These are phyloP conservation scores for Tuberolachnus salignus DNA, from an alignment of 2,888 invertebrate species.

Conservation along the genomic window DNA sequence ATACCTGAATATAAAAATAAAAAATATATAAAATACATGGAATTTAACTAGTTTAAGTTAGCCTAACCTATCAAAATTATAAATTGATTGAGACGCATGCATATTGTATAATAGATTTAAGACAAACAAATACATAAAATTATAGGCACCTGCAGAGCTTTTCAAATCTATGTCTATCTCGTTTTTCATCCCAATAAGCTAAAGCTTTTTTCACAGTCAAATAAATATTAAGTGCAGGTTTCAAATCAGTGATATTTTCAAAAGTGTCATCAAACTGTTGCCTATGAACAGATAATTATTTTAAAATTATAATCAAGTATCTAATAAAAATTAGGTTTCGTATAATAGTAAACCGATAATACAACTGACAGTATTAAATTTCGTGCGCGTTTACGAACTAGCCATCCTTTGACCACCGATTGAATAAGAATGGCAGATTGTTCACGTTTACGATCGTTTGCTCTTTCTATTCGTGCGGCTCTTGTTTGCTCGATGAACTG, in stretches of 20 bases:
- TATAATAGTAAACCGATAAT: neutral
- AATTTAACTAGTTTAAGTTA: neutral
- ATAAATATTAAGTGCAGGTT: conserved; percentile 76
- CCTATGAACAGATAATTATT: conserved; percentile 64
- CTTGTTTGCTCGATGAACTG: conserved; percentile 86
- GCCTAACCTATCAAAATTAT: too few relatives aligned
- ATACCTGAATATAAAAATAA: conserved; percentile 69
- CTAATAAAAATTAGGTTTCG: neutral
- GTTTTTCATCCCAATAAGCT: conserved; percentile 68
- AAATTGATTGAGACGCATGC: too few relatives aligned
- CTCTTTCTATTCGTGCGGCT: conserved; percentile 87
- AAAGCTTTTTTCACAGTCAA: conserved; percentile 73
- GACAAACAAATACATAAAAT: too few relatives aligned
- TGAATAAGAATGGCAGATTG: conserved; percentile 77
- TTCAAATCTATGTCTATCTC: conserved; percentile 77
- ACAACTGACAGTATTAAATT: conserved; percentile 42
- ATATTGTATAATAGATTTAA: too few relatives aligned
- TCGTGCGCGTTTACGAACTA: conserved; percentile 65
- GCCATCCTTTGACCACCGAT: conserved; percentile 76
- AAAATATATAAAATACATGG: neutral
- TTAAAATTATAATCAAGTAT: neutral
- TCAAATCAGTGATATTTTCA: conserved; percentile 67
- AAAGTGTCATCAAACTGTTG: conserved; percentile 79
- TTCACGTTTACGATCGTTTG: conserved; percentile 81
- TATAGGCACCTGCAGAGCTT: conserved; percentile 72